Base-by-base conservation (phyloP, 2,113 vertebrate species). In the Copsychus sechellarum region DNA sequence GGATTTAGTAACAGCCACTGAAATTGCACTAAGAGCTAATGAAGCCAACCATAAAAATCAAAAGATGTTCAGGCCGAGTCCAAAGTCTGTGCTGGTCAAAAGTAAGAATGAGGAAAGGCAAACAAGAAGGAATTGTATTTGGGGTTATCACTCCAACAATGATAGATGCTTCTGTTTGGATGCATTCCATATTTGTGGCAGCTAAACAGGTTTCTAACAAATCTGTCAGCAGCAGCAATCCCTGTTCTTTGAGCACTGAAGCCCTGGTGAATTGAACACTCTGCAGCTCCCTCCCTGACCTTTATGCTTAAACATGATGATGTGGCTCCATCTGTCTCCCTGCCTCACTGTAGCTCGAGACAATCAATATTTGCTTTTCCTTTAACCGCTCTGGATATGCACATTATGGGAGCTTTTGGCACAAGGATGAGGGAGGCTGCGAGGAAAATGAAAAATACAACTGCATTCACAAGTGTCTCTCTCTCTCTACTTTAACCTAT, bases 281-380 rank as follows among this genome's bases (percentile, higher is more conserved):
- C 87, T 69, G 70, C 71, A 86, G 71, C 26, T 95, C 85, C 56
- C 74, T 90, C 78, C 77, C 88, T 92, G 88, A 96, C 95, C 93
- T 97, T 96, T 90, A 81, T 51, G 57, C 81, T 95, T 90, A 73
- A 95, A 93, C 65, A 90, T 51, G 79, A 78, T 76, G 77, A 90
- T 72, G 92, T 66, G 66, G 86, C 84, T 96, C 96, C 96, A 97
- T 96, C 95, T 97, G 96, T 81, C 85, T 96, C 77, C 28, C 84
- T 79, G 91, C 79, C 54, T 88, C 88, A 29, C 80, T 94, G 88
- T 8, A 95, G 84, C 73, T 69, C 3, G 16, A 95, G 92, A 93
- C 79, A 84, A 95, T 95, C 88, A 96, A 92, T 97, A 95, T 97
- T 97, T 95, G 94, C 84, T 91, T 96, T 95, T 92, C 90, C 85